Evolutionary conservation across 2,113 vertebrate genomes (phyloP).

Genomic region (Chaenogobius annularis): DNA sequence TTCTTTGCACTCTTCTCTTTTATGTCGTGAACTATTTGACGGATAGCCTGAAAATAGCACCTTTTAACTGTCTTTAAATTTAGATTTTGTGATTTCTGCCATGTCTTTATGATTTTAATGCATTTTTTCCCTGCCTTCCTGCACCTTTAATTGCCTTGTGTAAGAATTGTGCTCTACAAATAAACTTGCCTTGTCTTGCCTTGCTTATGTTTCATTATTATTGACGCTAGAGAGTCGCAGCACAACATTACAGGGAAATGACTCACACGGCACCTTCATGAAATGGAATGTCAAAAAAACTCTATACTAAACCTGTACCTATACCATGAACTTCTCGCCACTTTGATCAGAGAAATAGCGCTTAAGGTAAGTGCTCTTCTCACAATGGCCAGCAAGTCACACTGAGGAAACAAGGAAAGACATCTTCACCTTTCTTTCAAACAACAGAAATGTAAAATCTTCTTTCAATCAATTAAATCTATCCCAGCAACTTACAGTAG

Average conservation of each 20-base stretch:
- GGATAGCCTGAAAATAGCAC: too few relatives aligned
- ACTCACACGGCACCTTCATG: slow-evolving; percentile 9
- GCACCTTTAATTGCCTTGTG: too few relatives aligned
- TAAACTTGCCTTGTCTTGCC: too few relatives aligned
- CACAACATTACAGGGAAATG: not conserved
- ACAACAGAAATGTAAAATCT: not conserved
- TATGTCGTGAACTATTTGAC: too few relatives aligned
- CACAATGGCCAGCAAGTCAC: not conserved
- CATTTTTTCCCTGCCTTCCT: too few relatives aligned
- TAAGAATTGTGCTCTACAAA: too few relatives aligned
- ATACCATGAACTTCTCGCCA: not conserved
- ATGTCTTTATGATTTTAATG: too few relatives aligned
- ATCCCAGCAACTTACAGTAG: too few relatives aligned
- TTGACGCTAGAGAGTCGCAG: not conserved
- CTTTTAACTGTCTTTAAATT: too few relatives aligned
- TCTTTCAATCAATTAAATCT: too few relatives aligned
- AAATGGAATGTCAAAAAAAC: not conserved
- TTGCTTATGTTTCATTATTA: slow-evolving; percentile 7
- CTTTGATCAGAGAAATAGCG: not conserved
- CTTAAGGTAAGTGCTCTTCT: not conserved
- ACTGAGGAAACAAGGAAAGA: not conserved
- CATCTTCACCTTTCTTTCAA: not conserved
- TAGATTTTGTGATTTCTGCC: too few relatives aligned
- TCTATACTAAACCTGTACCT: not conserved
- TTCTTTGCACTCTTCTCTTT: too few relatives aligned